A percentile compares a stretch with the other conserved stretches of the same genome.
Evolutionary conservation across 2,888 invertebrate species (phyloP).

Genomic region (Ochropleura leucogaster): DNA sequence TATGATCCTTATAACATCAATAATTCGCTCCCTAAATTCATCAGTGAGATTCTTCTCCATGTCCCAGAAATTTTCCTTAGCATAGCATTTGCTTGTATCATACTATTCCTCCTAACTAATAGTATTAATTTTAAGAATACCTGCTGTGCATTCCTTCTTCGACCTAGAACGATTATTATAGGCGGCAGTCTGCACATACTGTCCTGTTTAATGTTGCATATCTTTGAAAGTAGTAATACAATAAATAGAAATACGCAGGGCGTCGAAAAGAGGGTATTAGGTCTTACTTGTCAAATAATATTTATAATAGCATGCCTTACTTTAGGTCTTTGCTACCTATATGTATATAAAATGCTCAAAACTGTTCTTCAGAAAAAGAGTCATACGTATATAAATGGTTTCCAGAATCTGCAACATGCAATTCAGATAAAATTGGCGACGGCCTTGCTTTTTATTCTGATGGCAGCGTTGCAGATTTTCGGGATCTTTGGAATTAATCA

Average conservation of each 20-base stretch:
- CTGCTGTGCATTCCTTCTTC: constrained; percentile 93
- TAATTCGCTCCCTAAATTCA: constrained; percentile 93
- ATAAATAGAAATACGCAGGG: constrained; percentile 85
- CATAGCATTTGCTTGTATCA: constrained; percentile 96
- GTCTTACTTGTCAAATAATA: constrained; percentile 95
- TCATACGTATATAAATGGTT: constrained; percentile 94
- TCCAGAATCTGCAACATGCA: constrained; percentile 95
- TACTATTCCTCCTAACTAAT: constrained; percentile 95
- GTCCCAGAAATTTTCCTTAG: constrained; percentile 96
- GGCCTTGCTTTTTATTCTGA: constrained; percentile 95
- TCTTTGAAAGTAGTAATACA: constrained; percentile 92
- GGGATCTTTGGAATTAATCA: constrained; percentile 91
- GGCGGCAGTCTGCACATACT: constrained; percentile 95
- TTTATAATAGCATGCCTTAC: constrained; percentile 96
- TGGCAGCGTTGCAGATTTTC: constrained; percentile 96
- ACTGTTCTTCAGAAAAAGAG: constrained; percentile 94
- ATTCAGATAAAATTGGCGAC: constrained; percentile 97
- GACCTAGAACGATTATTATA: constrained; percentile 94
- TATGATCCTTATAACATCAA: constrained; percentile 98
- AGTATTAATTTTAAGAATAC: constrained; percentile 94
- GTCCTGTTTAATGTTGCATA: constrained; percentile 95
- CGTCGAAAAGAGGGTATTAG: constrained; percentile 91
- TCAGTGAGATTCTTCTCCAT: constrained; percentile 95
- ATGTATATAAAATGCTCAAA: constrained; percentile 95
- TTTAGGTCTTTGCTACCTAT: constrained; percentile 96